These are phyloP conservation scores for Zaprionus ornatus DNA, from an alignment of 1,140 invertebrate genomes.

Conservation along the genomic window DNA sequence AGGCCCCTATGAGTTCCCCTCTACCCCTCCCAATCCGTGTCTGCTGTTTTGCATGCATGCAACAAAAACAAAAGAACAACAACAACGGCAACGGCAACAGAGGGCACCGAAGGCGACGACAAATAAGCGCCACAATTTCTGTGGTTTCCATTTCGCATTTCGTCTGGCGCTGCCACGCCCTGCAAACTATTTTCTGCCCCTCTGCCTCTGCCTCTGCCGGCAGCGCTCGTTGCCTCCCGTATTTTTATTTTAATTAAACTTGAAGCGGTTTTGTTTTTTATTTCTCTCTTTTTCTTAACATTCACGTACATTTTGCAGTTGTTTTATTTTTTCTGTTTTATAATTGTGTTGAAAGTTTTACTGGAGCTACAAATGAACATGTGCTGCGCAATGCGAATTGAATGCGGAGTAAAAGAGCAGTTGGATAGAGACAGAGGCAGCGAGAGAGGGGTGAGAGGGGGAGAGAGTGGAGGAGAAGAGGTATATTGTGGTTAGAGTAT, in stretches of 20 bases:
- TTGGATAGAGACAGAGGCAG: background rate
- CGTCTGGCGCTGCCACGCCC: constrained; percentile 23
- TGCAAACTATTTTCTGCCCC: background rate
- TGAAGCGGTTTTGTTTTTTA: constrained; percentile 39
- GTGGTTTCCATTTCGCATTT: constrained; percentile 36
- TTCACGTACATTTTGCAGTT: constrained; percentile 24
- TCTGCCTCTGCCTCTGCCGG: background rate
- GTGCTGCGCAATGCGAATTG: constrained; percentile 48
- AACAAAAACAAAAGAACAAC: constrained; percentile 27
- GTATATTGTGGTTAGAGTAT: constrained; percentile 2
- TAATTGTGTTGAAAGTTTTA: constrained; percentile 60
- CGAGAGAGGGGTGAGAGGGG: background rate
- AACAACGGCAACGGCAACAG: constrained; percentile 3
- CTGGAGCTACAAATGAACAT: constrained; percentile 52
- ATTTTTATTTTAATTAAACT: constrained; percentile 67
- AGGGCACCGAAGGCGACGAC: constrained; percentile 50
- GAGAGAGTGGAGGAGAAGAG: background rate
- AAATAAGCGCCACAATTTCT: constrained; percentile 55
- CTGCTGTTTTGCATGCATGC: constrained; percentile 41
- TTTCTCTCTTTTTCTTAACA: constrained; percentile 17
- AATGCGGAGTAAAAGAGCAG: constrained; percentile 7
- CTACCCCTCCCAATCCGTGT: too few species aligned
- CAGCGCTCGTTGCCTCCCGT: background rate
- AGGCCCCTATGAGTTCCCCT: constrained; percentile 11
- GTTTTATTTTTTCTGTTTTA: constrained; percentile 37